Evolutionary conservation across 2,888 invertebrate genomes (phyloP), one percentile per base, ranked within the genome.

Genomic region (Tetramorium bicarinatum): DNA sequence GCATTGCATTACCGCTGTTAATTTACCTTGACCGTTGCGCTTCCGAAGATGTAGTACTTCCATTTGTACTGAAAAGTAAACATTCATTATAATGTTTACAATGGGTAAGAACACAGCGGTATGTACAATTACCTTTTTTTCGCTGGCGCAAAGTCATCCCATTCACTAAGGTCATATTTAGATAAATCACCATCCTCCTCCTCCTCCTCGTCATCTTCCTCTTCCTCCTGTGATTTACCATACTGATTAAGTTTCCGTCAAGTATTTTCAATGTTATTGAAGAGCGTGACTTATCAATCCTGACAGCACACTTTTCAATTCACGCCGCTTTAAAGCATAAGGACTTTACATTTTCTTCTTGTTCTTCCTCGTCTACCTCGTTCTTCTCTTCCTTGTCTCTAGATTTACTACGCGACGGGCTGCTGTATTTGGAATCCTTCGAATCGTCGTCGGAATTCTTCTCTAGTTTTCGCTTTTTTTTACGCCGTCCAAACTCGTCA

Each of bases 401-500:
- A 18, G 91, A 92, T 89, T 93, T 93, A 76, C 89, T 91, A 66
- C 93, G 90, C 7, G 92, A 92, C 21, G 91, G 93, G 85, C 92
- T 95, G 72, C 91, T 93, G 56, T 94, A 92, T 86, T 92, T 93
- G 59, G 93, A 93, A 87, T 94, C 94, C 87, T 94, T 94, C 3
- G 94, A 92, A 87, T 95, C 94, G 52, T 94, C 93, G 81, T 95
- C 94, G 3, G 93, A 94, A 67, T 95, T 95, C 89, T 95, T 96
- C 88, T 95, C 96, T 93, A 95, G 94, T 93, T 93, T 94, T 85
- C 94, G 92, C 88, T 97, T 96, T 93, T 97, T 97, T 91, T 95
- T 96, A 69, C 97, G 95, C 7, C 95, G 92, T 0, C 97, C 97
- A 94, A 98, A 98, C 95, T 99, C 99, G 95, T 99, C 99, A 95